These are phyloP conservation scores for Uropetala carovei DNA, from an alignment of 2,888 invertebrate species.

Conservation along the genomic window DNA sequence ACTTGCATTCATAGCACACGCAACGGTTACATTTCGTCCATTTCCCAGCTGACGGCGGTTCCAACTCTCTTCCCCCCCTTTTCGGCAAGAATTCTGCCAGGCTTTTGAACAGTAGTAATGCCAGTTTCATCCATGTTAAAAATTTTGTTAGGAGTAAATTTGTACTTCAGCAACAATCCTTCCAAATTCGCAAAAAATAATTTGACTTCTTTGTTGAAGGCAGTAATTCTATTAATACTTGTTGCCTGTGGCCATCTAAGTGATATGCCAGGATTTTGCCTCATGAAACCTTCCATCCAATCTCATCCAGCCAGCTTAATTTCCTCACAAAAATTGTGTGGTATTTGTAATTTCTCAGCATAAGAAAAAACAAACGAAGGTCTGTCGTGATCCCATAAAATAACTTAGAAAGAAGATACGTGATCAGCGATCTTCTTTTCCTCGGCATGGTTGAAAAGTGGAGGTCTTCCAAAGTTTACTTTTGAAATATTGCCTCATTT, in stretches of 20 bases:
- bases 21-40: conserved; percentile 73
- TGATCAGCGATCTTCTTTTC: too few species aligned
- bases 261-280: not conserved
- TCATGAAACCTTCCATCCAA: not conserved
- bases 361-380: too few species aligned
- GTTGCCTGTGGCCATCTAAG: conserved; percentile 4
- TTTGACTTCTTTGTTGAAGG: conserved; percentile 3
- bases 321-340: too few species aligned
- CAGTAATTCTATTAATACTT: not conserved
- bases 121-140: conserved; percentile 17
- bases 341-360: too few species aligned
- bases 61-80: conserved; percentile 73
- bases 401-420: too few species aligned
- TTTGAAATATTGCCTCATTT: too few species aligned
- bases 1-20: conserved; percentile 74
- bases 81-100: not conserved
- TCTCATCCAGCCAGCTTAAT: too few species aligned
- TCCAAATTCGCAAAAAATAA: not conserved
- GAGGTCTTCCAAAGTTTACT: too few species aligned
- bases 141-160: conserved; percentile 4
- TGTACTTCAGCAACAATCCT: not conserved
- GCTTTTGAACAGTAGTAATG: not conserved
- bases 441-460: too few species aligned
- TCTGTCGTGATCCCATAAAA: too few species aligned
- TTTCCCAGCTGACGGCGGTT: conserved; percentile 73